A percentile compares a stretch with the other conserved stretches of the same genome.
Conservation (phyloP, 2,113 vertebrate genomes). For the Nesospiza acunhae region DNA sequence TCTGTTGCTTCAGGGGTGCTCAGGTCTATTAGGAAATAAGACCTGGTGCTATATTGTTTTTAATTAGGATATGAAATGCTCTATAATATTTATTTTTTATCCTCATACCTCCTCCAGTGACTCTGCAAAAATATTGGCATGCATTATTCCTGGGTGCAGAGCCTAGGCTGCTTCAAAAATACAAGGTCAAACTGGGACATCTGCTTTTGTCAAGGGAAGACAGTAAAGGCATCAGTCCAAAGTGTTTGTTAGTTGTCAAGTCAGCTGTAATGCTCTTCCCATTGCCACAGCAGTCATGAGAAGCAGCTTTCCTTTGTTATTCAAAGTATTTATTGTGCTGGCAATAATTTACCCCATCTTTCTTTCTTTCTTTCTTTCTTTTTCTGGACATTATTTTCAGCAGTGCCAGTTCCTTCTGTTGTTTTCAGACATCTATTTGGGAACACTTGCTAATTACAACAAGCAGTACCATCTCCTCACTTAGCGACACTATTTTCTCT, state of each 20-base stretch:
- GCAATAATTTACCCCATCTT: not conserved
- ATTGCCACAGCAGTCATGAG: not conserved
- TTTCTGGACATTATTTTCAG: not conserved
- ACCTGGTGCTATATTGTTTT: not conserved
- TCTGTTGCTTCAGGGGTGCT: not conserved
- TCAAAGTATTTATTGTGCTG: not conserved
- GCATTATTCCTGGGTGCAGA: not conserved
- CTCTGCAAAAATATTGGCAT: not conserved
- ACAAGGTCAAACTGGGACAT: not conserved
- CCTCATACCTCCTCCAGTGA: accelerated
- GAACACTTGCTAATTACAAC: not conserved
- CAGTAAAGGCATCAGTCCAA: not conserved
- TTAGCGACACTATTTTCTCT: not conserved
- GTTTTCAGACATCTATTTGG: not conserved
- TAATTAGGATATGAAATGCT: not conserved
- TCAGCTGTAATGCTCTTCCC: not conserved
- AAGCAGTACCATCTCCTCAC: not conserved
- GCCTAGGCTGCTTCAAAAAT: not conserved
- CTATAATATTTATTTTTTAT: not conserved
- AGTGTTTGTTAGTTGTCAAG: not conserved
- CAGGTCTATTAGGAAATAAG: not conserved
- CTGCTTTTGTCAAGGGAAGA: not conserved
- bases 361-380: not conserved
- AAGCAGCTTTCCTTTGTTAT: not conserved
- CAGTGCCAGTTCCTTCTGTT: not conserved